Base-by-base conservation (phyloP, 2,888 invertebrate genomes). In the Ptychoptera albimana region DNA sequence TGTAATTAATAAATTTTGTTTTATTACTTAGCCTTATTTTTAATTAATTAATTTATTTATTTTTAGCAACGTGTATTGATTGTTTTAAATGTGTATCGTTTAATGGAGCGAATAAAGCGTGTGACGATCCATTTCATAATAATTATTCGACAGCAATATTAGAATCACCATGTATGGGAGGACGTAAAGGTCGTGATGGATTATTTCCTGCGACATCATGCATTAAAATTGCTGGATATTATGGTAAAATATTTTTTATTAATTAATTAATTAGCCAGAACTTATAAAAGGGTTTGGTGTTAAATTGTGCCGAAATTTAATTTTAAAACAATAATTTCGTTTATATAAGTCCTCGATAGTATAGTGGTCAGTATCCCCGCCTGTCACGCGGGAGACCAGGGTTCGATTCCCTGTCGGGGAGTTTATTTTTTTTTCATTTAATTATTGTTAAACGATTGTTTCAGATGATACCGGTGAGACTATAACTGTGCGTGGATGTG, bases 31-130 rank as follows among this genome's bases (percentile, higher is more conserved):
- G n/a, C n/a, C n/a, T n/a, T n/a, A n/a, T n/a, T n/a, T n/a, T n/a
- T n/a, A 30, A 9, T 30, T 34, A 34, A 13, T 37, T 12, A 37
- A 30, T 30, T 42, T 15, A 31, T 8, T 35, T 42, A 15, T 34
- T 42, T 60, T 15, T 57, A 77, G 77, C 68, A 13, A 62, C 66
- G 50, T 70, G 76, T 44, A 92, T 97, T 59, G 96, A 94, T 66
- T 97, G 96, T 63, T 97, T 94, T 73, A 93, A 93, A 63, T 97
- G 97, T 63, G 85, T 89, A 40, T 96, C 94, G 1, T 77, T 88
- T 67, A 86, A 89, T 60, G 83, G 86, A 16, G 74, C 77, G 54
- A 88, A 91, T 61, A 75, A 51, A 44, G 77, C 85, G 1, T 93
- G 94, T 62, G 96, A 97, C 61, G 97, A 97, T 64, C 91, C 93